phyloP scores from a whole-genome alignment of 1,140 invertebrate species.

The Drosophila equinoxialis region DNA sequence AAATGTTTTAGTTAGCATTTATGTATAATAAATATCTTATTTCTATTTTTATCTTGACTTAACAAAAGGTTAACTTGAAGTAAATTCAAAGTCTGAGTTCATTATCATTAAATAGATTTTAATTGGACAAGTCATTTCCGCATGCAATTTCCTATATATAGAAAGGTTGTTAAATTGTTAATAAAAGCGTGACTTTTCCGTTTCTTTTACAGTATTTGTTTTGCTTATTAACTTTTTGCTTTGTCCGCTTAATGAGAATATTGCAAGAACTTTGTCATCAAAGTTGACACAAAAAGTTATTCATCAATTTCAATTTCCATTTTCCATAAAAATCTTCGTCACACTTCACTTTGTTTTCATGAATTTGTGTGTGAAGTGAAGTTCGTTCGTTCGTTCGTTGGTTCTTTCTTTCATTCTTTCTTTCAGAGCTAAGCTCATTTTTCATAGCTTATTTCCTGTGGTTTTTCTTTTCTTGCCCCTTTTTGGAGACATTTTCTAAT shows the following conservation, averaged over 20 bases:
- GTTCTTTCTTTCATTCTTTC: slow-evolving; percentile 6
- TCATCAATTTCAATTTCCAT: slow-evolving; percentile 13
- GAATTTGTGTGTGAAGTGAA: slow-evolving; percentile 17
- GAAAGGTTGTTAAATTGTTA: neutral
- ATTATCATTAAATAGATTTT: neutral
- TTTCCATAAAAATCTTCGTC: neutral
- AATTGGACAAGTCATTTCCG: neutral
- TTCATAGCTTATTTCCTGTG: slow-evolving; percentile 34
- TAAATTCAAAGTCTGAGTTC: too few relatives aligned
- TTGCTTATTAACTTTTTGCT: slow-evolving; percentile 10
- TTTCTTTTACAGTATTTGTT: neutral
- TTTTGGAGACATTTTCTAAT: slow-evolving; percentile 47
- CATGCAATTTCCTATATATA: neutral
- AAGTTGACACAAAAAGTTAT: slow-evolving; percentile 2
- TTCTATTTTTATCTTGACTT: too few relatives aligned
- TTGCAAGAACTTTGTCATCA: slow-evolving; percentile 7
- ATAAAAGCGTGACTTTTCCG: neutral
- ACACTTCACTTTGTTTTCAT: slow-evolving; percentile 7
- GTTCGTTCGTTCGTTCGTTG: too few relatives aligned
- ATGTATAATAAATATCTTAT: too few relatives aligned
- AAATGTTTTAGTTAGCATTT: too few relatives aligned
- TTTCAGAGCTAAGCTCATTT: slow-evolving; percentile 36
- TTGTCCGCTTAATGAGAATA: slow-evolving; percentile 10
- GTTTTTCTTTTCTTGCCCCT: neutral
- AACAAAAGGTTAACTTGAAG: too few relatives aligned